Evolutionary conservation across 1,140 invertebrate genomes (phyloP).

Genomic region (Bradysia coprophila): DNA sequence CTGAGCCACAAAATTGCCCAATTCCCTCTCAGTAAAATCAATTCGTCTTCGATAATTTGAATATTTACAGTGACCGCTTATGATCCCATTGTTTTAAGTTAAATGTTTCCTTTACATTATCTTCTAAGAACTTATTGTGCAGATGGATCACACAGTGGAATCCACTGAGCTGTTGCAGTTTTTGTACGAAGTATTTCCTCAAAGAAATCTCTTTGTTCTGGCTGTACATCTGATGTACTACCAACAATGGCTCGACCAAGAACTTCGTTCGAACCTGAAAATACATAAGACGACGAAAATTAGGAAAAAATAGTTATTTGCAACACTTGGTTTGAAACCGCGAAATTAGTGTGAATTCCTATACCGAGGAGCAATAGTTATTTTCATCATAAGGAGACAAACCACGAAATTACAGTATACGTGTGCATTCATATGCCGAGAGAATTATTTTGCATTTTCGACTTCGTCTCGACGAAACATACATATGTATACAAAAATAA

Average conservation of each 20-base stretch:
- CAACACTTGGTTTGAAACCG: too few species aligned
- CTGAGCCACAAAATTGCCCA: too few species aligned
- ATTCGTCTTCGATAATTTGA: background rate
- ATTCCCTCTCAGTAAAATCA: too few species aligned
- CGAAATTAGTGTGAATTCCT: background rate
- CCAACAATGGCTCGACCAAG: slow-evolving; percentile 29
- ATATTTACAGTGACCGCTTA: background rate
- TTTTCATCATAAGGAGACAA: too few species aligned
- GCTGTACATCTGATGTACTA: slow-evolving; percentile 22
- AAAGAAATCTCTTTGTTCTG: slow-evolving; percentile 29
- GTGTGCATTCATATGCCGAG: too few species aligned
- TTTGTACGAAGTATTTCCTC: slow-evolving; percentile 32
- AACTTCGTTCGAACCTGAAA: slow-evolving; percentile 26
- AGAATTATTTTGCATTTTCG: too few species aligned
- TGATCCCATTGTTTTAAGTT: background rate
- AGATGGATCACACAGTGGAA: slow-evolving; percentile 7
- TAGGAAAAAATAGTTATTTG: background rate
- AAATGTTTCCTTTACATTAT: background rate
- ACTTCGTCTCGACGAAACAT: too few species aligned
- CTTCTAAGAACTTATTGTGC: background rate
- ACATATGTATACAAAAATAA: too few species aligned
- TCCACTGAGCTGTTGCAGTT: slow-evolving; percentile 34
- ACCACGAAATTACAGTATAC: too few species aligned
- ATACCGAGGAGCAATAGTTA: background rate
- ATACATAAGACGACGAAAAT: background rate